phyloP scores from a whole-genome alignment of 1,140 invertebrate genomes.

The Stegodyphus mimosarum region DNA sequence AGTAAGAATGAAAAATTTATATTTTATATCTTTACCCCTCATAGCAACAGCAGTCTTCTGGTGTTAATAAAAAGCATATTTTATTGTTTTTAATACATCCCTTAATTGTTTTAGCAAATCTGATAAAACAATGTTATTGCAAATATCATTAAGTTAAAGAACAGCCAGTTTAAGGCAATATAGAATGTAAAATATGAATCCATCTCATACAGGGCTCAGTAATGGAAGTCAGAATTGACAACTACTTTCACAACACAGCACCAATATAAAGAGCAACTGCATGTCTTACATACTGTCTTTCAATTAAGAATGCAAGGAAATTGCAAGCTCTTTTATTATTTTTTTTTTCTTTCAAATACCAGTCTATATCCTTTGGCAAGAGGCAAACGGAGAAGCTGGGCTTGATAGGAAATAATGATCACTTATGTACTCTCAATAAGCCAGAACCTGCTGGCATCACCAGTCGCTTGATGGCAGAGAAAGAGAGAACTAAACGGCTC shows the following conservation, averaged over 20 bases:
- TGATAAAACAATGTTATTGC: no score
- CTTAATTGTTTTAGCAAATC: no score
- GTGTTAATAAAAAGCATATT: no score
- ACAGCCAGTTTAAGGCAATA: conserved; percentile 3
- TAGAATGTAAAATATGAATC: conserved; percentile 37
- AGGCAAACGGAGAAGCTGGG: conserved; percentile 58
- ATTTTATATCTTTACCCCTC: no score
- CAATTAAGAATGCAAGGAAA: conserved; percentile 48
- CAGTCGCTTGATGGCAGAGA: conserved; percentile 30
- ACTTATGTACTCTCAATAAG: conserved; percentile 26
- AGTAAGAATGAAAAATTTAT: no score
- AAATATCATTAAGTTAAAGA: no score
- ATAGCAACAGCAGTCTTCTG: no score
- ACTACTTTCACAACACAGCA: conserved; percentile 57
- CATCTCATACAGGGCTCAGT: conserved; percentile 43
- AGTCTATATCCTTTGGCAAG: conserved; percentile 57
- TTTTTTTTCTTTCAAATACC: conserved; percentile 26
- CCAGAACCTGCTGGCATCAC: conserved; percentile 56
- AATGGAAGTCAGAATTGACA: conserved; percentile 52
- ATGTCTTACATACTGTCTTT: conserved; percentile 49
- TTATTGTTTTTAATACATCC: no score
- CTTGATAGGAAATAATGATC: conserved; percentile 54
- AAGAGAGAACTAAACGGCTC: conserved; percentile 27
- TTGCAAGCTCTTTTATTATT: conserved; percentile 53
- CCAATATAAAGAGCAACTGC: conserved; percentile 55